These are phyloP conservation scores for Musca vetustissima DNA, from an alignment of 1,140 invertebrate genomes.

Conservation along the genomic window DNA sequence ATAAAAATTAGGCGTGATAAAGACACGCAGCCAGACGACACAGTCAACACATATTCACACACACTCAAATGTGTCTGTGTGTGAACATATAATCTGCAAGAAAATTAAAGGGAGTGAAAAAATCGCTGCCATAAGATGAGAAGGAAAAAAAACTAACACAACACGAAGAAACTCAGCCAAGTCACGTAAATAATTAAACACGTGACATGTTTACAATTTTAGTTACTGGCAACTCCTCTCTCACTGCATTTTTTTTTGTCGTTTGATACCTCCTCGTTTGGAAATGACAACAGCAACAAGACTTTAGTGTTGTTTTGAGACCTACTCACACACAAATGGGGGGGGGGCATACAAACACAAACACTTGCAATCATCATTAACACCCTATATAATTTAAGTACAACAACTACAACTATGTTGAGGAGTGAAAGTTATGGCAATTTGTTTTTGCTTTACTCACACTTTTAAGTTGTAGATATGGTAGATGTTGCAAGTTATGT, in stretches of 20 bases:
- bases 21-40: neutral
- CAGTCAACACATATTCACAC: neutral
- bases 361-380: too few relatives aligned
- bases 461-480: neutral
- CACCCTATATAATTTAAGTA: too few relatives aligned
- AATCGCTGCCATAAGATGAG: too few relatives aligned
- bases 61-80: neutral
- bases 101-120: too few relatives aligned
- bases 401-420: too few relatives aligned
- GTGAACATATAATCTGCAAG: constrained; percentile 4
- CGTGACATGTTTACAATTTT: constrained; percentile 38
- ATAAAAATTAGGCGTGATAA: constrained; percentile 21
- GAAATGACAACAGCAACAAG: too few relatives aligned
- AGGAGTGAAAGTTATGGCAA: constrained; percentile 27
- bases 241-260: neutral
- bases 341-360: too few relatives aligned
- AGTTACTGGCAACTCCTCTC: neutral
- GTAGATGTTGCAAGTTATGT: too few relatives aligned
- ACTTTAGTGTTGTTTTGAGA: too few relatives aligned
- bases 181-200: constrained; percentile 51
- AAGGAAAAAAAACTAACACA: neutral
- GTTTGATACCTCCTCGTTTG: neutral
- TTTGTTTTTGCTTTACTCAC: constrained; percentile 23
- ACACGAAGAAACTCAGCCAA: constrained; percentile 37
- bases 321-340: too few relatives aligned